Evolutionary conservation across 2,797 vertebrate genomes (phyloP), one percentile per base, ranked within the genome.

Genomic region (Masticophis lateralis): DNA sequence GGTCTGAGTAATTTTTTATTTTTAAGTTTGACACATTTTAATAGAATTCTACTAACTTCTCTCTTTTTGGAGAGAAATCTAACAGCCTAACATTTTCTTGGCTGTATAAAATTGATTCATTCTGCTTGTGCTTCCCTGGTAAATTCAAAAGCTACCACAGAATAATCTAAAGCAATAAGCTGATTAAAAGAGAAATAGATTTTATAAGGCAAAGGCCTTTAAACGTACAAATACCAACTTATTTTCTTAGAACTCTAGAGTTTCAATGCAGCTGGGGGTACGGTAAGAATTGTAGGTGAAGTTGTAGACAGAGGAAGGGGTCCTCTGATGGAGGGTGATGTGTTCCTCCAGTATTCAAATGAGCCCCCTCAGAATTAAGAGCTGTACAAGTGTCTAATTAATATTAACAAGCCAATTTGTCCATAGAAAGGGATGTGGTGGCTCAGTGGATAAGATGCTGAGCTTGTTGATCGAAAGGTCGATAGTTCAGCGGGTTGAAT

Each of bases 91-190:
- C 69, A 91, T 92, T 95, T 94, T 91, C 88, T 88, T 89, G 28
- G 86, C 63, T 32, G 5, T 47, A 87, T 10, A 79, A 95, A 94
- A 96, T 92, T 89, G 56, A 93, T 92, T 95, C 60, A n/a, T 93
- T 92, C 91, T 87, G 10, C 88, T 74, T 20, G 27, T 32, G 51
- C 53, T 18, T 83, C n/a, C 22, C 74, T 90, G 59, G 89, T 43
- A 91, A 91, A 55, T 60, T 27, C 37, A 32, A 57, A 91, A 86
- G 69, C 59, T 56, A 32, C 87, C 32, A 47, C 25, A 5, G 87
- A 91, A 90, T 92, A 92, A 92, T 83, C 87, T 93, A 93, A 92
- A 87, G 89, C 87, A 91, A 94, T 91, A 91, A 92, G 43, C 59
- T 92, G 87, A 92, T 92, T 92, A 91, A 86, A 91, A 83, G 93